Evolutionary conservation across 64 coral and sea anemone species (phyloP), one percentile per base, ranked within the genome.

Genomic region (Pachyseris speciosa): DNA sequence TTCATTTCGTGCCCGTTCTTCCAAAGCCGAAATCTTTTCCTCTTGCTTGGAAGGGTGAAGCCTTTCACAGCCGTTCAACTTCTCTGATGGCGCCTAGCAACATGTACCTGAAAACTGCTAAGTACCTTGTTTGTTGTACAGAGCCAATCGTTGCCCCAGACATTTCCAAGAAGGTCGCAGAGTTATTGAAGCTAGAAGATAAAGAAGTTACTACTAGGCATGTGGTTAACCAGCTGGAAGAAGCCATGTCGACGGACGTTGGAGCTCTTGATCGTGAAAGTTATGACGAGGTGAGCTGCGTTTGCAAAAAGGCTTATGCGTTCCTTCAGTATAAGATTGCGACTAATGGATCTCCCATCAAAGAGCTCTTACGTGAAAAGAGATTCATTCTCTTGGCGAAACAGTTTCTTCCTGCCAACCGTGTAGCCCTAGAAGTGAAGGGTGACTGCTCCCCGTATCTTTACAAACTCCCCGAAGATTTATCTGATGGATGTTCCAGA

Each of bases 21-120:
- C 43, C 44, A 50, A 98, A 90, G 69, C 96, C 96, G 26, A 9
- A 78, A 47, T 22, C 37, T 11, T 94, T 85, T 24, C 96, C 96
- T 12, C 78, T 92, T 25, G 53, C 67, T 19, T 98, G 96, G 96
- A 94, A 95, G 78, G 78, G 75, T 8, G 72, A 95, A 33, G 84
- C 89, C 44, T 2, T 61, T 7, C n/a, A 36, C 22, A 15, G 29
- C 11, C 7, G 6, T 11, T 1, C 2, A 34, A 61, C 7, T 9
- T 0, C 36, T 13, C 41, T 92, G n/a, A 30, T 75, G 8, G 69
- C 87, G 51, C 84, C 93, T 47, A 75, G 39, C 34, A 49, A 94
- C 41, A 22, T 86, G 10, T 98, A 89, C 30, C 57, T 67, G 0
- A 63, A 83, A 1, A 20, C 64, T 1, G 38, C 52, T 5, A 86